Base-by-base conservation (phyloP, 2,113 vertebrate species). In the Mastomys natalensis region DNA sequence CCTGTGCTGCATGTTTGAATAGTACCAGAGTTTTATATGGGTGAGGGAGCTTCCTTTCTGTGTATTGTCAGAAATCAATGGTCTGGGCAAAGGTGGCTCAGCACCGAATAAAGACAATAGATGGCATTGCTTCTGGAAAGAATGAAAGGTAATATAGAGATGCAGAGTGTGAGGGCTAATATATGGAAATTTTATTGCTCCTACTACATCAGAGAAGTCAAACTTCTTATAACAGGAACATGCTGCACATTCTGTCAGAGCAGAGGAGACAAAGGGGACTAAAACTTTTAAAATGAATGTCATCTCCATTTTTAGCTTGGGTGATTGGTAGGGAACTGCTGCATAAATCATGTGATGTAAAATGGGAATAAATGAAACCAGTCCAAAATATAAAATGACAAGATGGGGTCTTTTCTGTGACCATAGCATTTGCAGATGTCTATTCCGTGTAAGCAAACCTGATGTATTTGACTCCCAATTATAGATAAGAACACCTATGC, bases 201-300 rank as follows among this genome's bases (percentile, higher is more conserved):
- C 66, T 55, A 55, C n/a, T 82, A 58, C 80, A 29, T 78, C n/a
- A 55, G 60, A 73, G 70, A 91, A 76, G 88, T 21, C 58, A 48
- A 45, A n/a, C 74, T 95, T 87, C 87, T 92, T 84, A 64, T 86
- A 90, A 88, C 70, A 90, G 93, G 80, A 45, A 73, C 17, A 48
- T 62, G 82, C 64, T 70, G 34, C 87, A 94, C 17, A 37, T 86
- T 73, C 53, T 95, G 77, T 93, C 90, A 95, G 66, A 19, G 53
- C 17, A 92, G 88, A 93, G 53, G 51, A 93, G 37, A 90, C 90
- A 90, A 96, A 95, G 70, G 85, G 22, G 73, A 92, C 89, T 84
- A 90, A 82, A 92, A 77, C 85, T 89, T 96, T 89, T 53, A 48
- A 96, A 95, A 77, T 0, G 90, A 98, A 90, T 94, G 92, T 82